These are phyloP conservation scores for Squalus acanthias DNA, from an alignment of 2,797 vertebrate genomes.

Conservation along the genomic window DNA sequence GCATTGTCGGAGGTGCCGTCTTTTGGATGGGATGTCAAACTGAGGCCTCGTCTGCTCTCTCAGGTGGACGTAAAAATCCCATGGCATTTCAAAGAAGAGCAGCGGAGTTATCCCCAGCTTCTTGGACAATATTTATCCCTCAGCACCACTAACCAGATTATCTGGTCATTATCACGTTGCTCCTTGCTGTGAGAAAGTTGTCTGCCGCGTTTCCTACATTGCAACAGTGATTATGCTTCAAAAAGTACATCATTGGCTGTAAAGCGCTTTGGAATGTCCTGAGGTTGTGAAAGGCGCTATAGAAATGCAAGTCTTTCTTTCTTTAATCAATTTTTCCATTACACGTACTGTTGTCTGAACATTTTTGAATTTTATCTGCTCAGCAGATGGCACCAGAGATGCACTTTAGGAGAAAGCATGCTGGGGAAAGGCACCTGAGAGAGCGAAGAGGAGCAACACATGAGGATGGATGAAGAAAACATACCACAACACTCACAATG, in stretches of 20 bases:
- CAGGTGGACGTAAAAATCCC: not conserved
- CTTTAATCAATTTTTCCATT: not conserved
- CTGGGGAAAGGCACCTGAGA: not conserved
- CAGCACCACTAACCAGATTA: not conserved
- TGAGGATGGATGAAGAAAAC: too few species aligned
- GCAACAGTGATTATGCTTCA: not conserved
- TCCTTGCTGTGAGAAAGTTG: not conserved
- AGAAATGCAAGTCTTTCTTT: not conserved
- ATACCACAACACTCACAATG: not conserved
- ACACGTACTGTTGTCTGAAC: not conserved
- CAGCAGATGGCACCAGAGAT: conserved; percentile 5
- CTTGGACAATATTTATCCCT: not conserved
- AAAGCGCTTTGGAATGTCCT: not conserved
- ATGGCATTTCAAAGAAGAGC: not conserved
- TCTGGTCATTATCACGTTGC: not conserved
- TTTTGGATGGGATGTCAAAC: not conserved
- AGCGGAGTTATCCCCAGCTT: not conserved
- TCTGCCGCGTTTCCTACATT: not conserved
- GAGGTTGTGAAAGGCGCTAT: not conserved
- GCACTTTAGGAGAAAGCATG: not conserved
- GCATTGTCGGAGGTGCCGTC: not conserved
- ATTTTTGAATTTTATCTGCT: not conserved
- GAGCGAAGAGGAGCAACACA: not conserved
- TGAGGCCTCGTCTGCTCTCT: not conserved
- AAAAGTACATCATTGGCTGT: not conserved